Percentiles rank a stretch among this genome's conserved stretches.
These are phyloP conservation scores for Campoletis raptor DNA, from an alignment of 2,888 invertebrate species.

Conservation along the genomic window DNA sequence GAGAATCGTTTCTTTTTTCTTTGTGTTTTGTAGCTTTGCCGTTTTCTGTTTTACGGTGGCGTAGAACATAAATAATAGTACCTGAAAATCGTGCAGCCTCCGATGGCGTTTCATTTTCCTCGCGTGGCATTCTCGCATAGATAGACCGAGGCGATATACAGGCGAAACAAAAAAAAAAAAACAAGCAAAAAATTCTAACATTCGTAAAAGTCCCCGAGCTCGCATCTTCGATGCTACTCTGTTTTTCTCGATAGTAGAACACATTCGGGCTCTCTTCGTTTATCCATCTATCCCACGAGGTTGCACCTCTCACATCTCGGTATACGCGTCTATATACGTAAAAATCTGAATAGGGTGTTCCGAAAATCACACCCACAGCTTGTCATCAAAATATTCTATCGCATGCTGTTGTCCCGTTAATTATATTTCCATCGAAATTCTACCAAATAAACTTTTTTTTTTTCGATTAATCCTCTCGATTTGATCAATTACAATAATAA, in stretches of 20 bases:
- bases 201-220: background rate
- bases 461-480: too few relatives aligned
- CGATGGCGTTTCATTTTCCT: slow-evolving; percentile 26
- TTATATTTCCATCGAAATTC: background rate
- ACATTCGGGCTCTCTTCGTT: slow-evolving; percentile 9
- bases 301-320: slow-evolving; percentile 16
- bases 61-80: slow-evolving; percentile 12
- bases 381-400: background rate
- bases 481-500: too few relatives aligned
- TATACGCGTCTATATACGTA: background rate
- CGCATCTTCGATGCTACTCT: slow-evolving; percentile 19
- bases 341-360: background rate
- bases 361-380: background rate
- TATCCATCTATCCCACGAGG: slow-evolving; percentile 45
- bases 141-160: slow-evolving; percentile 1
- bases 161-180: background rate
- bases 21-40: background rate
- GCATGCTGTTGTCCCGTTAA: background rate
- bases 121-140: slow-evolving; percentile 2
- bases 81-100: slow-evolving; percentile 12
- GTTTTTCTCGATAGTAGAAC: slow-evolving; percentile 10
- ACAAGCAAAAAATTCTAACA: background rate
- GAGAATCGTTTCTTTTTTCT: background rate
- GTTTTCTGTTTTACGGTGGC: slow-evolving; percentile 9
- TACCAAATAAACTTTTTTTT: too few relatives aligned